Evolutionary conservation across 64 coral and sea anemone genomes (phyloP).

Genomic region (Stichodactyla helianthus): DNA sequence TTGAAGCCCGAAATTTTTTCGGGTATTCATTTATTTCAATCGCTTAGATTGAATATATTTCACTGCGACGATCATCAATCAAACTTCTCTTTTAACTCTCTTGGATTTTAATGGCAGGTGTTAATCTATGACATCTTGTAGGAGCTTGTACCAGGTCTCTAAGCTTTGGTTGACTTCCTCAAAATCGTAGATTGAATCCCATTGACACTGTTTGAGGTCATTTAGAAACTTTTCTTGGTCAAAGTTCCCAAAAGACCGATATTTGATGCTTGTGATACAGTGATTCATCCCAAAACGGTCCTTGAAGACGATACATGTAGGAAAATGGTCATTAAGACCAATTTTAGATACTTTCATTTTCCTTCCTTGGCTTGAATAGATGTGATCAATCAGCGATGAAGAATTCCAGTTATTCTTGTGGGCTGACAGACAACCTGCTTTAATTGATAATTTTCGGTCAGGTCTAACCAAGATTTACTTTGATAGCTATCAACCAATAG

Average conservation of each 20-base stretch:
- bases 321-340: conserved; percentile 20
- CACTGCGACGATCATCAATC: no score
- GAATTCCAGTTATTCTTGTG: background rate
- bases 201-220: conserved; percentile 5
- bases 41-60: no score
- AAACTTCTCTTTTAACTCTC: no score
- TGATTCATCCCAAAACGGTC: conserved; percentile 7
- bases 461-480: background rate
- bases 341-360: background rate
- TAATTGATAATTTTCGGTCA: conserved; percentile 5
- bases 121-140: no score
- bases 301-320: conserved; percentile 15
- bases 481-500: background rate
- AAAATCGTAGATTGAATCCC: background rate
- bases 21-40: no score
- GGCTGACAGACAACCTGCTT: background rate
- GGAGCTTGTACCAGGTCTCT: no score
- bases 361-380: background rate
- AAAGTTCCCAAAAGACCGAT: background rate
- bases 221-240: background rate
- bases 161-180: background rate
- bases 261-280: background rate
- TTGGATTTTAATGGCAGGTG: no score
- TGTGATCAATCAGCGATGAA: background rate
- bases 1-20: no score